Base-by-base conservation (phyloP, 2,797 vertebrate species). In the Poeciliopsis turneri region DNA sequence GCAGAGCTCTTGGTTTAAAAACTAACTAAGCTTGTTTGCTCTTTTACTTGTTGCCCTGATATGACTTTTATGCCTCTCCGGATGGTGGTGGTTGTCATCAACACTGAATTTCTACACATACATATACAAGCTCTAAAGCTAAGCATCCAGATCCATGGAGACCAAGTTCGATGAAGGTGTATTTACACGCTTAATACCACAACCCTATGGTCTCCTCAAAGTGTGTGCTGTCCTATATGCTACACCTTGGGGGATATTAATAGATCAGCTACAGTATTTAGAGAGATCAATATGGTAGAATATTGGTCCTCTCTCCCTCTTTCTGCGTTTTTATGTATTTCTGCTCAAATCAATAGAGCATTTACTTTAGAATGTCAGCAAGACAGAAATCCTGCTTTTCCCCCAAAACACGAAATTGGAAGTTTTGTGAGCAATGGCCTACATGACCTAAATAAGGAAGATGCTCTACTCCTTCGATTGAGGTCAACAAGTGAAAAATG, bases 231-330 rank as follows among this genome's bases (percentile, higher is more conserved):
- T 91, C 88, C 91, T 85, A 93, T 93, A 89, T 82, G 84, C 84
- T 84, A 79, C 79, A 87, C 90, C 84, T 86, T 79, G 77, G 90
- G 93, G 92, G 89, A 93, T 95, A 95, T 95, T 92, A 92, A 91
- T 90, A 90, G 74, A 91, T 78, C 84, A 76, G 85, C 89, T 91
- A 89, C 87, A 92, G 86, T 90, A 92, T 94, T 93, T 86, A 83
- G 73, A 89, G 80, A 90, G 91, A 95, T 95, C 93, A 91, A 95
- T 94, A 86, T 68, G 57, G 83, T 73, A 81, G 84, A 92, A 94
- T 92, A 92, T 91, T 79, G 75, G 87, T 79, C 89, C 79, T 80
- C 79, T 89, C 81, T 76, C 69, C 80, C 70, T 74, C 82, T 85
- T 79, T 87, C 72, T 79, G 59, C 7, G 72, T 86, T 59, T 85